These are phyloP conservation scores for Pinctada fucata DNA, from an alignment of 2,888 invertebrate species.

Conservation along the genomic window DNA sequence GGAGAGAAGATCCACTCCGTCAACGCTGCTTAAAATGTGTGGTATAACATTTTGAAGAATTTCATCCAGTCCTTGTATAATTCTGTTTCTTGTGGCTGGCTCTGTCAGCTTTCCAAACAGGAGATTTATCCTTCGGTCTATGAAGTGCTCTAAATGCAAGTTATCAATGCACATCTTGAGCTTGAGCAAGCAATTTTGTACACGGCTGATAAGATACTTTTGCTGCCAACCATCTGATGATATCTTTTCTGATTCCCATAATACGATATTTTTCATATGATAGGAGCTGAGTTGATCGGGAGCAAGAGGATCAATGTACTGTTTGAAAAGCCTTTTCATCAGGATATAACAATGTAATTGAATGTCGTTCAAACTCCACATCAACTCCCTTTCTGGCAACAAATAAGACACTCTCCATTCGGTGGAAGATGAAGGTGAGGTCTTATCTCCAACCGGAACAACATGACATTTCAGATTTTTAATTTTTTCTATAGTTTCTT, in stretches of 20 bases:
- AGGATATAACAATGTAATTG: conserved; percentile 24
- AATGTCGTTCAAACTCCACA: conserved; percentile 26
- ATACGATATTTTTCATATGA: conserved; percentile 23
- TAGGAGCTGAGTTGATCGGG: conserved; percentile 17
- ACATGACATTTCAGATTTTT: not conserved
- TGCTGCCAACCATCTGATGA: not conserved
- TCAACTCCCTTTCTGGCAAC: conserved; percentile 12
- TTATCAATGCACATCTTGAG: not conserved
- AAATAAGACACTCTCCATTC: conserved; percentile 24
- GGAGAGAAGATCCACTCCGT: conserved; percentile 13
- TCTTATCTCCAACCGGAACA: conserved; percentile 19
- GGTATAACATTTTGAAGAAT: conserved; percentile 10
- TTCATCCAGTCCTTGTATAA: conserved; percentile 9
- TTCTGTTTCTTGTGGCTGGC: not conserved
- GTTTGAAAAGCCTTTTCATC: conserved; percentile 3
- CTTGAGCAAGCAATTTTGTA: not conserved
- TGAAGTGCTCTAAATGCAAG: conserved; percentile 8
- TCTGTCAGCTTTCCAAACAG: conserved; percentile 7
- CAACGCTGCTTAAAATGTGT: conserved; percentile 6
- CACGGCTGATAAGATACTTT: not conserved
- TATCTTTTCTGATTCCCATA: conserved; percentile 20
- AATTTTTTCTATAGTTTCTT: conserved; percentile 7
- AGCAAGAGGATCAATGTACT: not conserved
- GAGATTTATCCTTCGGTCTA: conserved; percentile 7
- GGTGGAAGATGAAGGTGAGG: not conserved